These are phyloP conservation scores for Microctonus aethiopoides DNA, from an alignment of 2,888 invertebrate species.

Conservation along the genomic window DNA sequence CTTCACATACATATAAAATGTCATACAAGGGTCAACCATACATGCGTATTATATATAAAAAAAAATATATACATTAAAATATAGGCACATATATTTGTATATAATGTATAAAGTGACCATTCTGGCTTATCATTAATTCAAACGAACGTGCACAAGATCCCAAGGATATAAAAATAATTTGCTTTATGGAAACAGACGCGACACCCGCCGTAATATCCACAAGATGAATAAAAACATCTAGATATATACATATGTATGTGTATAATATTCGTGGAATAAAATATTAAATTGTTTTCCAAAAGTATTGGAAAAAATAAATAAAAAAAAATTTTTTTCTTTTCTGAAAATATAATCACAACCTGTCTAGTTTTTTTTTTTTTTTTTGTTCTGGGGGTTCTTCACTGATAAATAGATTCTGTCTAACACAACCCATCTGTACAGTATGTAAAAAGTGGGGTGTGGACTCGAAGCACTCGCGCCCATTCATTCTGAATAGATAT, in stretches of 20 bases:
- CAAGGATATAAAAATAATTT: conserved; percentile 66
- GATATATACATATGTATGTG: too few species aligned
- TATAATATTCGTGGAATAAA: too few species aligned
- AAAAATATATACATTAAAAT: too few species aligned
- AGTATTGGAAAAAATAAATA: conserved; percentile 36
- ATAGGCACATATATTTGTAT: background rate
- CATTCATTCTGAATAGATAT: conserved; percentile 40
- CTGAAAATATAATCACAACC: conserved; percentile 51
- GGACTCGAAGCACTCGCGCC: conserved; percentile 40
- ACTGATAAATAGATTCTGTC: conserved; percentile 60
- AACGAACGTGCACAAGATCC: conserved; percentile 52
- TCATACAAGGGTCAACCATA: conserved; percentile 27
- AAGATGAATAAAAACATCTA: conserved; percentile 31
- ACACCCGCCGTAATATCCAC: conserved; percentile 43
- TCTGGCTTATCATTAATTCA: conserved; percentile 63
- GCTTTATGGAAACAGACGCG: conserved; percentile 64
- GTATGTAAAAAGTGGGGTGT: conserved; percentile 14
- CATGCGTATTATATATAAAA: background rate
- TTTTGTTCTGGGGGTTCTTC: conserved; percentile 49
- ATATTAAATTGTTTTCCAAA: conserved; percentile 1
- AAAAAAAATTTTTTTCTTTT: conserved; percentile 25
- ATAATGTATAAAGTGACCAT: conserved; percentile 46
- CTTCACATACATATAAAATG: background rate
- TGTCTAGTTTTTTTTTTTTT: conserved; percentile 55
- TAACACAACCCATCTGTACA: conserved; percentile 56